Evolutionary conservation across 2,797 vertebrate species (phyloP), one percentile per base, ranked within the genome.

Genomic region (Tadarida brasiliensis): DNA sequence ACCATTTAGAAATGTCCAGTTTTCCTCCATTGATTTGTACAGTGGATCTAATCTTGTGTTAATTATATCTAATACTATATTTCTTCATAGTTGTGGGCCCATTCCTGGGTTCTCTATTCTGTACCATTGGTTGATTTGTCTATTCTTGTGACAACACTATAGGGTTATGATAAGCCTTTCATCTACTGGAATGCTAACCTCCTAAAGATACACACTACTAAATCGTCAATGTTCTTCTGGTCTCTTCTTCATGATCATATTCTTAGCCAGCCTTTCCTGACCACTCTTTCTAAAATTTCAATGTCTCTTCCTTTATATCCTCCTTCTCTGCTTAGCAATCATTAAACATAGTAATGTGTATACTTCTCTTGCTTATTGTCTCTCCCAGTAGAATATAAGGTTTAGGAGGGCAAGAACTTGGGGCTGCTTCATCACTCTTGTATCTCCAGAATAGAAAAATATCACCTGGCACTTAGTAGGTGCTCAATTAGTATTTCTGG

Each of bases 401-500:
- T 26, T 91, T 86, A 70, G 63, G 26, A 85, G 15, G 81, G 57
- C 20, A 83, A n/a, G 9, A 9, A 33, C 20, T 91, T 77, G 88
- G 35, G 56, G 8, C 49, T 71, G 4, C 85, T 83, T 89, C 5
- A 73, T 57, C 12, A 90, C 12, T 87, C 11, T 76, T 90, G 19
- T 92, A 30, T 78, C 17, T 4, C 11, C 7, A 49, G 51, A 20
- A 67, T 30, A 61, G 28, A 92, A 90, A 90, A 92, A 90, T 11
- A 73, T 11, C 93, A 14, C 12, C 28, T 83, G 57, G 47, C 33
- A 71, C 68, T 92, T 81, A 77, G 56, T 57, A 77, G 49, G 28
- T 68, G 28, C 12, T 92, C 39, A 68, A 11, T 86, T 77, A 82
- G 28, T 35, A 71, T 91, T 96, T 94, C 54, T 96, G 70, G 73